Conservation (phyloP, 2,797 vertebrate species). For the Squalus acanthias region DNA sequence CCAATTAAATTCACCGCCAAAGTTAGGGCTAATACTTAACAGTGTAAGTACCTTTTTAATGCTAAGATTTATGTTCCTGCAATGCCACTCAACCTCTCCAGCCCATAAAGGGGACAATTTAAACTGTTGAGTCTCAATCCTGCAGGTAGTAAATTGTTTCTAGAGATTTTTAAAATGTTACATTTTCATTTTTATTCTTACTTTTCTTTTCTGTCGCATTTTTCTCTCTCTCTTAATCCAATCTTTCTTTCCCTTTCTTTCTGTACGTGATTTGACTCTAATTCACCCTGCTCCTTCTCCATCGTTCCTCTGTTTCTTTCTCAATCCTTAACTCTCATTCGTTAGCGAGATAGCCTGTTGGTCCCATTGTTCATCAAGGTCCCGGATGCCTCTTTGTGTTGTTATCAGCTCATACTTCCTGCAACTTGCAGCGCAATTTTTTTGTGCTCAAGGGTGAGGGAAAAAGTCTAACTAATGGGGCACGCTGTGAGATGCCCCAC, state of each 20-base stretch:
- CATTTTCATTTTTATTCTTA: neutral
- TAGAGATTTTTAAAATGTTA: neutral
- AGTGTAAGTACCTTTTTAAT: neutral
- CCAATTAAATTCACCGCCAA: neutral
- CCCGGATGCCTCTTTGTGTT: neutral
- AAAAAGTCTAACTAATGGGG: neutral
- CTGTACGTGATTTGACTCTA: neutral
- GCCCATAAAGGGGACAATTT: neutral
- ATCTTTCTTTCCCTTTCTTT: neutral
- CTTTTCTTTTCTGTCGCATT: neutral
- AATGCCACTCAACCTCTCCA: too few species aligned
- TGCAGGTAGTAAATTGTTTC: neutral
- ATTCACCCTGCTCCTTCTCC: neutral
- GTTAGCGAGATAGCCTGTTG: neutral
- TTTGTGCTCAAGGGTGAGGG: neutral
- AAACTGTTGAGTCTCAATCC: neutral
- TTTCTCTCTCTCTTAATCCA: neutral
- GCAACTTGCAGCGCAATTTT: neutral
- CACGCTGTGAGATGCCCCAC: neutral
- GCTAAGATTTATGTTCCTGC: neutral
- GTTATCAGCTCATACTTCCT: neutral
- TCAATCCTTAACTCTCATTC: too few species aligned
- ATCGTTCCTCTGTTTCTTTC: neutral
- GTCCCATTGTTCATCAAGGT: neutral
- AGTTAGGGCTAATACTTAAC: neutral